Conservation (phyloP, 2,888 invertebrate species). For the Marronus borbonicus region DNA sequence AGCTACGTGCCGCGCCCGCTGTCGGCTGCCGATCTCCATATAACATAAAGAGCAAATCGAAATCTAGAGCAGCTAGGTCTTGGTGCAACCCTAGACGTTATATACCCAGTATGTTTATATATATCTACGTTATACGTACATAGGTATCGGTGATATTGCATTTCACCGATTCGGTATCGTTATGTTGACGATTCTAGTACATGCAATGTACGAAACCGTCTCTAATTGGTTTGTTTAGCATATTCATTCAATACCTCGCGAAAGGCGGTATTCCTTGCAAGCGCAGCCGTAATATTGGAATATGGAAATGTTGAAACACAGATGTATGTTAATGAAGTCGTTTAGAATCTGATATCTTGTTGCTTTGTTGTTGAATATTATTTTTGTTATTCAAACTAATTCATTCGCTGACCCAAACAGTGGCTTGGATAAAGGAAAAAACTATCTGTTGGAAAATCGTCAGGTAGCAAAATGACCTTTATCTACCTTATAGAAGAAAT, state of each 20-base stretch:
- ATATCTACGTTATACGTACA: too few species aligned
- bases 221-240: slow-evolving; percentile 7
- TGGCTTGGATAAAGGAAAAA: too few species aligned
- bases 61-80: background rate
- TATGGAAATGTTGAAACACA: background rate
- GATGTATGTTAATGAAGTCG: background rate
- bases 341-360: background rate
- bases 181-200: background rate
- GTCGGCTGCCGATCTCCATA: slow-evolving; percentile 8
- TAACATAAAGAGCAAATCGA: background rate
- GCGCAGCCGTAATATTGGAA: background rate
- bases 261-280: background rate
- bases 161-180: background rate
- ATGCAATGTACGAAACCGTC: background rate
- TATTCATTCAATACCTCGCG: background rate
- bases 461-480: too few species aligned
- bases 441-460: too few species aligned
- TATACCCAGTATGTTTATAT: too few species aligned
- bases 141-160: background rate
- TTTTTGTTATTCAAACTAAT: too few species aligned
- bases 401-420: too few species aligned
- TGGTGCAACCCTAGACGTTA: background rate
- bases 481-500: too few species aligned
- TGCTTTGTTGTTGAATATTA: too few species aligned
- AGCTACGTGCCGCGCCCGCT: background rate